phyloP scores from a whole-genome alignment of 2,888 invertebrate genomes.

The Anaspis maculata region DNA sequence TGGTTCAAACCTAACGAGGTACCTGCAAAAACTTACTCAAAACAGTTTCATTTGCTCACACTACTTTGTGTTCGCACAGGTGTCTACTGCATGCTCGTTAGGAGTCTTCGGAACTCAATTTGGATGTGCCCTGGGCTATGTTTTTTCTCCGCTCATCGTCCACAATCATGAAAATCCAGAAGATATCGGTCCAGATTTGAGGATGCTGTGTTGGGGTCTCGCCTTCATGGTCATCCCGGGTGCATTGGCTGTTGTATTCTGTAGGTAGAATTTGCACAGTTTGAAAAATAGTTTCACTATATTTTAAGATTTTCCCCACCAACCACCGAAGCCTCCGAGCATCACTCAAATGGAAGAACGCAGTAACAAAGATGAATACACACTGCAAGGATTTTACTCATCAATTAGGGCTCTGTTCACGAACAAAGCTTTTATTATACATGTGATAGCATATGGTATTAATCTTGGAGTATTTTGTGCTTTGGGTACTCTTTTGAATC shows the following conservation, averaged over 20 bases:
- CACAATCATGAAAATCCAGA: slow-evolving; percentile 27
- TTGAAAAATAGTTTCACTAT: background rate
- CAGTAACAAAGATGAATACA: slow-evolving; percentile 43
- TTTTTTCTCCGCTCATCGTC: slow-evolving; percentile 35
- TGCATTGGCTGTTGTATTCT: slow-evolving; percentile 21
- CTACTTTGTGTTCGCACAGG: too few species aligned
- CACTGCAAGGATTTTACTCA: slow-evolving; percentile 49
- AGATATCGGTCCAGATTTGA: slow-evolving; percentile 39
- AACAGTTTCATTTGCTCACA: too few species aligned
- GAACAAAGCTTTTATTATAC: slow-evolving; percentile 70
- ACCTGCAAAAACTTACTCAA: too few species aligned
- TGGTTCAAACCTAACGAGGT: slow-evolving; percentile 96
- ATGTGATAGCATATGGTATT: slow-evolving; percentile 79
- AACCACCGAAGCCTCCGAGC: slow-evolving; percentile 51
- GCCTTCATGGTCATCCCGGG: slow-evolving; percentile 19
- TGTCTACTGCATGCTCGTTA: slow-evolving; percentile 28
- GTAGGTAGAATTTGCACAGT: slow-evolving; percentile 16
- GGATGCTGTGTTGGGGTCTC: slow-evolving; percentile 48
- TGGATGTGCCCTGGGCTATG: slow-evolving; percentile 25
- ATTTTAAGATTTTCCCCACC: slow-evolving; percentile 48
- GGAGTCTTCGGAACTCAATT: slow-evolving; percentile 28
- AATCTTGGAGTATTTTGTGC: slow-evolving; percentile 94
- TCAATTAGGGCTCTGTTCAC: slow-evolving; percentile 66
- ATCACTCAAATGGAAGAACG: slow-evolving; percentile 46
- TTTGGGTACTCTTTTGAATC: slow-evolving; percentile 85